Conservation (phyloP, 2,888 invertebrate genomes). For the Thereva unica region DNA sequence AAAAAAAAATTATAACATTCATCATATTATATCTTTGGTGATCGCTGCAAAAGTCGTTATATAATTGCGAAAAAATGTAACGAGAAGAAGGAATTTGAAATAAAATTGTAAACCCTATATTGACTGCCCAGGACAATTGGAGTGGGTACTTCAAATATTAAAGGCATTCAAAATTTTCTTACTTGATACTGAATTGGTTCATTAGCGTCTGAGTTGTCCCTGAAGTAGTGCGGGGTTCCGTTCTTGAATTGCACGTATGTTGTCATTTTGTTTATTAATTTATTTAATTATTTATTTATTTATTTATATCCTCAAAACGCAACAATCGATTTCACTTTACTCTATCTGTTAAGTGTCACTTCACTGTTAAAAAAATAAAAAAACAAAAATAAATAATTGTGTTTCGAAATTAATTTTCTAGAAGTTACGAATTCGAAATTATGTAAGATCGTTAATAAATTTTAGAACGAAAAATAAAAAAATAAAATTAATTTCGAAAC, state of each 20-base stretch:
- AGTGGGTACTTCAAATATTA: no score
- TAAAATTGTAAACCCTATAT: not conserved
- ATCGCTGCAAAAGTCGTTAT: no score
- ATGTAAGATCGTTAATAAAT: no score
- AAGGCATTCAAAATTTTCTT: constrained; percentile 47
- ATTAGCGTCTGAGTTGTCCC: constrained; percentile 55
- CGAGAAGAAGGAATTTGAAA: no score
- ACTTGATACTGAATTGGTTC: constrained; percentile 59
- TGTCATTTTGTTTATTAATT: constrained; percentile 40
- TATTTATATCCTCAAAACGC: constrained; percentile 41
- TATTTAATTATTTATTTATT: constrained; percentile 11
- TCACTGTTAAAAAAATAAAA: constrained; percentile 14
- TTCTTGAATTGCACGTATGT: constrained; percentile 58
- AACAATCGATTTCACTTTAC: constrained; percentile 18
- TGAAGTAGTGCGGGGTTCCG: constrained; percentile 57
- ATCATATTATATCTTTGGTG: no score
- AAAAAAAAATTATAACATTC: no score
- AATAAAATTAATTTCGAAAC: not conserved
- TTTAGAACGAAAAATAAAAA: no score
- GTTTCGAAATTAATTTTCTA: constrained; percentile 16
- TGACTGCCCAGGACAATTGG: no score
- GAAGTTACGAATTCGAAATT: no score
- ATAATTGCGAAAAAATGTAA: not conserved
- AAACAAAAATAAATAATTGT: constrained; percentile 7
- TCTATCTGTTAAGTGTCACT: constrained; percentile 19